A percentile compares a stretch with the other conserved stretches of the same genome.
Conservation (phyloP, 2,888 invertebrate genomes). For the Ditylenchus weischeri region DNA sequence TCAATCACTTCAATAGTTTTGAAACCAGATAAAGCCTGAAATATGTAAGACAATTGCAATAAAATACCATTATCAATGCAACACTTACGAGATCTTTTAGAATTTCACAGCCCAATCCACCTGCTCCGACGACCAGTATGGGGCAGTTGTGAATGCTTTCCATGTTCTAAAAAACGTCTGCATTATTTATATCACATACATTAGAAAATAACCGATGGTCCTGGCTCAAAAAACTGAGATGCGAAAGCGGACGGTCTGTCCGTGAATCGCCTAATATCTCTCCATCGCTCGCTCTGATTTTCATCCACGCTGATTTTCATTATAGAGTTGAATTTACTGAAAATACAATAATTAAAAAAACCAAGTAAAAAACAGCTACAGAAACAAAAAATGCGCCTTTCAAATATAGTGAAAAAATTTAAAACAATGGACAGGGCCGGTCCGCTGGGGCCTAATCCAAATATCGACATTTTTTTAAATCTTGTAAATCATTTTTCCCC, state of each 20-base stretch:
- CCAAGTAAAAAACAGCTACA: background rate
- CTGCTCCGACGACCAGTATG: slow-evolving; percentile 86
- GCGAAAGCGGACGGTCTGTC: slow-evolving; percentile 48
- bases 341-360: no score
- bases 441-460: no score
- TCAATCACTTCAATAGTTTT: slow-evolving; percentile 90
- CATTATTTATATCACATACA: background rate
- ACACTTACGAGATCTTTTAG: slow-evolving; percentile 78
- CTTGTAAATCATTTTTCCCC: no score
- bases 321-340: background rate
- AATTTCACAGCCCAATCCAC: slow-evolving; percentile 95
- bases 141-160: slow-evolving; percentile 34
- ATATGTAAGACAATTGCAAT: background rate
- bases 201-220: slow-evolving; percentile 31
- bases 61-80: background rate
- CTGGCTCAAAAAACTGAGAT: slow-evolving; percentile 40
- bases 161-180: slow-evolving; percentile 38
- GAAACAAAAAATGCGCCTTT: background rate
- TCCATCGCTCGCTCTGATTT: slow-evolving; percentile 44
- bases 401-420: background rate
- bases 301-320: slow-evolving; percentile 23
- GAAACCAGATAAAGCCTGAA: slow-evolving; percentile 80
- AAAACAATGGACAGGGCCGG: background rate
- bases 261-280: slow-evolving; percentile 50
- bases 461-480: no score